Conservation (phyloP, 2,888 invertebrate species). For the Drosophila macrospina region DNA sequence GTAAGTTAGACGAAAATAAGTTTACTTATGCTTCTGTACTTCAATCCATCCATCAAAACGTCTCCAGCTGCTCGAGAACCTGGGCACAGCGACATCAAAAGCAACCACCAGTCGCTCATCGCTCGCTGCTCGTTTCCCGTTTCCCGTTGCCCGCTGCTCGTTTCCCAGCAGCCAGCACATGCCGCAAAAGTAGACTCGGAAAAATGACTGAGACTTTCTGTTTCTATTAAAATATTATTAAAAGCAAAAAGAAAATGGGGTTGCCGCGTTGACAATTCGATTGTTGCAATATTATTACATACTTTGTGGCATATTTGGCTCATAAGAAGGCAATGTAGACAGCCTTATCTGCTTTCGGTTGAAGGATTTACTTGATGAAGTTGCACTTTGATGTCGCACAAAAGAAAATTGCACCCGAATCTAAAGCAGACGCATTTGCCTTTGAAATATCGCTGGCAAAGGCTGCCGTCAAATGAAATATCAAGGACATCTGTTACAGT, state of each 20-base stretch:
- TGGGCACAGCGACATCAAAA: slow-evolving; percentile 50
- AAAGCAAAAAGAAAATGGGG: slow-evolving; percentile 28
- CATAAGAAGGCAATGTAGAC: slow-evolving; percentile 36
- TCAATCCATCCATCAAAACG: slow-evolving; percentile 60
- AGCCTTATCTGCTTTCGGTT: slow-evolving; percentile 62
- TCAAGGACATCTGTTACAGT: slow-evolving; percentile 72
- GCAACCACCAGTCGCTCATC: slow-evolving; percentile 39
- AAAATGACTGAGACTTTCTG: slow-evolving; percentile 43
- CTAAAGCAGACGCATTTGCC: slow-evolving; percentile 50
- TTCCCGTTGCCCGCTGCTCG: background rate
- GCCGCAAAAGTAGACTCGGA: slow-evolving; percentile 6
- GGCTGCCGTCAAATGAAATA: slow-evolving; percentile 61
- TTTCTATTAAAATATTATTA: slow-evolving; percentile 72
- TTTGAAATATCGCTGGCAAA: slow-evolving; percentile 54
- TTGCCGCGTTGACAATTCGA: slow-evolving; percentile 58
- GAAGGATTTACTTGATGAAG: slow-evolving; percentile 64
- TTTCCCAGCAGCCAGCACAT: background rate
- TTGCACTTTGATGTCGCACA: slow-evolving; percentile 71
- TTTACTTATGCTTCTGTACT: slow-evolving; percentile 47
- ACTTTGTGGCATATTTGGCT: slow-evolving; percentile 59
- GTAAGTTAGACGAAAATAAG: slow-evolving; percentile 46
- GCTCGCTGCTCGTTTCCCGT: background rate
- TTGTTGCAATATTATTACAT: slow-evolving; percentile 66
- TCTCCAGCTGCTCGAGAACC: slow-evolving; percentile 45
- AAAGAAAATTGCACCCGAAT: slow-evolving; percentile 60